These are phyloP conservation scores for Octodonta nipae DNA, from an alignment of 2,888 invertebrate species.

Conservation along the genomic window DNA sequence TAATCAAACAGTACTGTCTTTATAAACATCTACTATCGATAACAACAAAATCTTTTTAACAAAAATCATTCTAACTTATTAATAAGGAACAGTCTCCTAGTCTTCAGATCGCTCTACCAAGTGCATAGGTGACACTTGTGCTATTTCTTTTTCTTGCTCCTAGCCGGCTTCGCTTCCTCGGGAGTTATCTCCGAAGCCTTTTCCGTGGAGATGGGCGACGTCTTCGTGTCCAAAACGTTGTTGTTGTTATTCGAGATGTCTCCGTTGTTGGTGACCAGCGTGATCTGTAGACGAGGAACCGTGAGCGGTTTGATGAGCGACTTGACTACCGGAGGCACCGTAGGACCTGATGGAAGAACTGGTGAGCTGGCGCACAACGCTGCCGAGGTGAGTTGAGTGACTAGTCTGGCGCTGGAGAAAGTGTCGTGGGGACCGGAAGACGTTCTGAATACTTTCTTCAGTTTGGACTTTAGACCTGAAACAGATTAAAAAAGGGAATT, in stretches of 20 bases:
- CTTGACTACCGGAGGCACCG: slow-evolving; percentile 42
- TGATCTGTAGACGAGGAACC: slow-evolving; percentile 42
- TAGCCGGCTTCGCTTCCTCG: slow-evolving; percentile 27
- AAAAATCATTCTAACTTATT: slow-evolving; percentile 3
- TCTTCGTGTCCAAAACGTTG: slow-evolving; percentile 10
- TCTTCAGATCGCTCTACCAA: too few relatives aligned
- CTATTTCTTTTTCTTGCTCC: slow-evolving; percentile 39
- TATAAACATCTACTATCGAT: too few relatives aligned
- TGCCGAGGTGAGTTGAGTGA: slow-evolving; percentile 45
- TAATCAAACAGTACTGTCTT: too few relatives aligned
- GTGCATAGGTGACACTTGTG: slow-evolving; percentile 24
- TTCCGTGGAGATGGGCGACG: slow-evolving; percentile 3
- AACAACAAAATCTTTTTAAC: too few relatives aligned
- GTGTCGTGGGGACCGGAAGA: slow-evolving; percentile 35
- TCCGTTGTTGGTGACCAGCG: slow-evolving; percentile 31
- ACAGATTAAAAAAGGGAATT: slow-evolving; percentile 15
- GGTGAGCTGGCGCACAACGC: slow-evolving; percentile 48
- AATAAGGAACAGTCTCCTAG: slow-evolving; percentile 8
- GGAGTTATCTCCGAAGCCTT: slow-evolving; percentile 1
- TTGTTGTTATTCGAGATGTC: slow-evolving; percentile 18
- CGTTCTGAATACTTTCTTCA: slow-evolving; percentile 44
- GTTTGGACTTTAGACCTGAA: slow-evolving; percentile 41
- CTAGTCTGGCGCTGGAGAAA: slow-evolving; percentile 37
- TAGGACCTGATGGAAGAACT: slow-evolving; percentile 41
- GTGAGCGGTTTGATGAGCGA: slow-evolving; percentile 44